Percentiles rank a stretch among this genome's conserved stretches.
phyloP scores from a whole-genome alignment of 2,113 vertebrate species.

The Ariopsis seemanni region DNA sequence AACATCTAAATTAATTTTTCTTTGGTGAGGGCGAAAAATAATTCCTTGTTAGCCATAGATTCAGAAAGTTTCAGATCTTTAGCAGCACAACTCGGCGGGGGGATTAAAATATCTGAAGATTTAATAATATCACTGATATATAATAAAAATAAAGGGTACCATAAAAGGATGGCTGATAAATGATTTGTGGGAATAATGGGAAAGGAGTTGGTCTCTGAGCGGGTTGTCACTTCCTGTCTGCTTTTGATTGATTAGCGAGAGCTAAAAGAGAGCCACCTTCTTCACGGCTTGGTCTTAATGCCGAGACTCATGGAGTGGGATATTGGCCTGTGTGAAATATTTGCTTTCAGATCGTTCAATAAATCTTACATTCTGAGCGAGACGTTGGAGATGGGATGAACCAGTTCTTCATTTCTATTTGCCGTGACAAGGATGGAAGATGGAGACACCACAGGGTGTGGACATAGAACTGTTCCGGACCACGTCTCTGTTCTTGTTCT shows the following conservation, averaged over 20 bases:
- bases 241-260: conserved; percentile 70
- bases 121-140: too few relatives aligned
- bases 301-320: conserved; percentile 53
- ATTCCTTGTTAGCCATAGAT: too few relatives aligned
- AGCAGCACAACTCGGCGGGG: too few relatives aligned
- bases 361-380: conserved; percentile 65
- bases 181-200: conserved; percentile 73
- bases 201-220: conserved; percentile 63
- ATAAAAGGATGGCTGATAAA: conserved; percentile 64
- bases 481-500: not conserved
- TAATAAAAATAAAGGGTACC: conserved; percentile 42
- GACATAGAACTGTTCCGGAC: conserved; percentile 66
- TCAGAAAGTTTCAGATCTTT: too few relatives aligned
- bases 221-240: conserved; percentile 61
- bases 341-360: conserved; percentile 61
- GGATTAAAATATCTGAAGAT: too few relatives aligned
- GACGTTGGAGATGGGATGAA: conserved; percentile 38
- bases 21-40: too few relatives aligned
- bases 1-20: too few relatives aligned
- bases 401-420: conserved; percentile 24
- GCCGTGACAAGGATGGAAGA: conserved; percentile 5
- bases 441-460: conserved; percentile 87
- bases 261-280: conserved; percentile 62
- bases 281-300: conserved; percentile 62
- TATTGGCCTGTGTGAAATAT: conserved; percentile 74